A percentile compares a stretch with the other conserved stretches of the same genome.
Evolutionary conservation across 1,140 invertebrate species (phyloP).

Genomic region (Ceratitis capitata): DNA sequence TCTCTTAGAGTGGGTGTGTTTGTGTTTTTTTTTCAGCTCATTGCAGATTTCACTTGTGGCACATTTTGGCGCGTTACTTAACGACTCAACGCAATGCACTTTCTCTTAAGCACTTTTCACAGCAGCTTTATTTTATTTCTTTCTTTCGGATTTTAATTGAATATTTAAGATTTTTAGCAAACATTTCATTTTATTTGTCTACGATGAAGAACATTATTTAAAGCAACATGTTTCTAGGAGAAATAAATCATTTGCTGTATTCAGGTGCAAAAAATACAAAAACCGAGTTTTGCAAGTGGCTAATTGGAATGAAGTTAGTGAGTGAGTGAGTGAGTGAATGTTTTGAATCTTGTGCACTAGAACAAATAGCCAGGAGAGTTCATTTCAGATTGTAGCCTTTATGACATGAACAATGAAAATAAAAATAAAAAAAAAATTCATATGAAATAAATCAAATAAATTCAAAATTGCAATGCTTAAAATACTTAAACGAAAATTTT

Average conservation of each 20-base stretch:
- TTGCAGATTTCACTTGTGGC: neutral
- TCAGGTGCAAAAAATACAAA: constrained; percentile 13
- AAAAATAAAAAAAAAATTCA: too few species aligned
- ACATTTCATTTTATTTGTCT: neutral
- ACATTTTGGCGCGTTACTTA: neutral
- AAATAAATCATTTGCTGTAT: neutral
- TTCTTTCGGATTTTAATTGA: constrained; percentile 14
- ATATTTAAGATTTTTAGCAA: constrained; percentile 8
- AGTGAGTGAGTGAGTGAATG: too few species aligned
- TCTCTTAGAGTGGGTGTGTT: neutral
- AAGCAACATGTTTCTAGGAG: neutral
- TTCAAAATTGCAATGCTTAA: too few species aligned
- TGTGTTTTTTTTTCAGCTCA: neutral
- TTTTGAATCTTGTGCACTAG: too few species aligned
- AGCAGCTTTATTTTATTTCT: neutral
- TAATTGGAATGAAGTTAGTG: too few species aligned
- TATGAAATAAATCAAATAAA: too few species aligned
- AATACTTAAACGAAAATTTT: too few species aligned
- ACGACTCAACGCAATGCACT: neutral
- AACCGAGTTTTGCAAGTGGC: neutral
- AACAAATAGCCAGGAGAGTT: too few species aligned
- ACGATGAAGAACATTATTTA: constrained; percentile 5
- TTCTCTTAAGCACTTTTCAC: neutral
- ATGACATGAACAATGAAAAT: too few species aligned
- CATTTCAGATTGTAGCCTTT: too few species aligned